phyloP scores from a whole-genome alignment of 2,888 invertebrate genomes.

The Apotomis betuletana region DNA sequence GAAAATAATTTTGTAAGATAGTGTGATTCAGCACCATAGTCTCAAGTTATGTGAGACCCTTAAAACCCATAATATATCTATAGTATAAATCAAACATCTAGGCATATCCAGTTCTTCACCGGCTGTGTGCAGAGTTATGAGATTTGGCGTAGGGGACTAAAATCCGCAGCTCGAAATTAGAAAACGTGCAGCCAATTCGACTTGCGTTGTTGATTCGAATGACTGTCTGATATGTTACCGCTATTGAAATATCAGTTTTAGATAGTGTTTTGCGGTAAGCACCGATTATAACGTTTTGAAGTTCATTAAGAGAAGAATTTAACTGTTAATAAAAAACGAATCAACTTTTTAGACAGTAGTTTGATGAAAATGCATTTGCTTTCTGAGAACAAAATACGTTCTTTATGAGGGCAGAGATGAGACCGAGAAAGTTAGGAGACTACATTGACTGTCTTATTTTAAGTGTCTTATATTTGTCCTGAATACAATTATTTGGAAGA shows the following conservation, averaged over 20 bases:
- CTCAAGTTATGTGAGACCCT: no score
- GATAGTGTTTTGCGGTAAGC: not conserved
- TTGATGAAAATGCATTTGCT: no score
- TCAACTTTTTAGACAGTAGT: no score
- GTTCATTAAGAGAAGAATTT: no score
- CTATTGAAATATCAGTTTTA: slow-evolving; percentile 39
- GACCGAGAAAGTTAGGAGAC: no score
- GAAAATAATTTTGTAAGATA: no score
- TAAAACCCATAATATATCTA: not conserved
- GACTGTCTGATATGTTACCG: slow-evolving; percentile 51
- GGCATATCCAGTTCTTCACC: slow-evolving; percentile 48
- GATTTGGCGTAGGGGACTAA: slow-evolving; percentile 61
- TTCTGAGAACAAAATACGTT: no score
- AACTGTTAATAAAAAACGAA: no score
- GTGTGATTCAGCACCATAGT: no score
- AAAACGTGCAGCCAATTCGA: slow-evolving; percentile 63
- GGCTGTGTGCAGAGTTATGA: slow-evolving; percentile 64
- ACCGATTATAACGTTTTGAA: no score
- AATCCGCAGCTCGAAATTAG: slow-evolving; percentile 66
- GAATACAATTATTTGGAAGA: not conserved
- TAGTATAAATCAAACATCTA: slow-evolving; percentile 22
- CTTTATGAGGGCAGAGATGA: no score
- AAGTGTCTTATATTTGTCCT: not conserved
- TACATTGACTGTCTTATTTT: no score
- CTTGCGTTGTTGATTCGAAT: slow-evolving; percentile 61